These are phyloP conservation scores for Troides aeacus DNA, from an alignment of 2,888 invertebrate species.

Conservation along the genomic window DNA sequence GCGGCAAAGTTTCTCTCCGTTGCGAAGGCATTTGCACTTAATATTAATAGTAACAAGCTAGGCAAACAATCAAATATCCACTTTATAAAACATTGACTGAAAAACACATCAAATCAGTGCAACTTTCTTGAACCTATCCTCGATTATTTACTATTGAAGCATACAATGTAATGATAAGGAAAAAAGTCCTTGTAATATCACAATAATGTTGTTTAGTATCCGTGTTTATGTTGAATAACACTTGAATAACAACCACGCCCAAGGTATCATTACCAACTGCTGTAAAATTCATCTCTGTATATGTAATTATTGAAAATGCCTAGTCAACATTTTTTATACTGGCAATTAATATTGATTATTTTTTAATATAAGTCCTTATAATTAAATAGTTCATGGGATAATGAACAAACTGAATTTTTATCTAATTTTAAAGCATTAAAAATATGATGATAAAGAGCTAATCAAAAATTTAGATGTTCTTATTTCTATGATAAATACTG, in stretches of 20 bases:
- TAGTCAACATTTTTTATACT: no score
- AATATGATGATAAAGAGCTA: no score
- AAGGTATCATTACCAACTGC: slow-evolving; percentile 46
- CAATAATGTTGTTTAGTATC: slow-evolving; percentile 37
- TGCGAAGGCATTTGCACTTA: slow-evolving; percentile 63
- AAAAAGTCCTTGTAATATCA: slow-evolving; percentile 38
- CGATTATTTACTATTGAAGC: slow-evolving; percentile 53
- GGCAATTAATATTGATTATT: no score
- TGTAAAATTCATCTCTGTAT: slow-evolving; percentile 24
- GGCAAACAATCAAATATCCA: slow-evolving; percentile 38
- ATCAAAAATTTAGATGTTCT: no score
- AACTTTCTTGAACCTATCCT: slow-evolving; percentile 36
- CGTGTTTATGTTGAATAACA: slow-evolving; percentile 37
- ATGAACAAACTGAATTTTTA: no score
- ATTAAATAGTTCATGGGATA: no score
- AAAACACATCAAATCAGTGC: slow-evolving; percentile 43
- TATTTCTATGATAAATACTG: not conserved
- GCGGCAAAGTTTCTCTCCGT: slow-evolving; percentile 65
- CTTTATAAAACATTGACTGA: slow-evolving; percentile 27
- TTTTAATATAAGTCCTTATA: no score
- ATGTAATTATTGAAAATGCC: no score
- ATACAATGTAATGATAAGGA: slow-evolving; percentile 52
- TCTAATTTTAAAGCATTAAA: no score
- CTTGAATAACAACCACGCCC: slow-evolving; percentile 26
- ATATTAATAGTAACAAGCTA: slow-evolving; percentile 39